These are phyloP conservation scores for Penaeus indicus DNA, from an alignment of 1,140 invertebrate species.

Conservation along the genomic window DNA sequence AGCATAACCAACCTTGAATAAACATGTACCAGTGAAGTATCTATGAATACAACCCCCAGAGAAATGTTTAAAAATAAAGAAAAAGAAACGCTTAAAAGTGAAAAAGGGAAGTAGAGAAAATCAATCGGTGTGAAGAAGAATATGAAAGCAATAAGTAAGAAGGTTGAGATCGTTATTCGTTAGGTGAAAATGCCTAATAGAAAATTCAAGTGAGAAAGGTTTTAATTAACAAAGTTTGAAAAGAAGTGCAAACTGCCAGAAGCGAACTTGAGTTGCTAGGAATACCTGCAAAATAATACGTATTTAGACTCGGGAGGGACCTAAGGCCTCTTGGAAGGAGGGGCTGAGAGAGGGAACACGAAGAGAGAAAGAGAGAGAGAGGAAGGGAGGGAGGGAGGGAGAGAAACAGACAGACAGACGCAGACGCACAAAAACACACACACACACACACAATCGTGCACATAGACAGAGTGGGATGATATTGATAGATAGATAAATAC, in stretches of 20 bases:
- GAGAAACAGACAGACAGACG: no score
- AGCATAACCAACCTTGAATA: no score
- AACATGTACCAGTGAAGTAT: no score
- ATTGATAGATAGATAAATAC: neutral
- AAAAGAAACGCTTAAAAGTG: no score
- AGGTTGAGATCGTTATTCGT: neutral
- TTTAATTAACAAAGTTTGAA: slow-evolving; percentile 58
- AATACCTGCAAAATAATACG: slow-evolving; percentile 2
- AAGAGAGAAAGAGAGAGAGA: slow-evolving; percentile 28
- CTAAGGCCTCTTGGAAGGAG: neutral
- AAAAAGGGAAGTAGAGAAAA: no score
- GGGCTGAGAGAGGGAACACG: neutral
- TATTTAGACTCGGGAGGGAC: slow-evolving; percentile 3
- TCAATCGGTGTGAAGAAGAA: no score
- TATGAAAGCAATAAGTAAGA: no score
- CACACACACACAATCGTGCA: neutral
- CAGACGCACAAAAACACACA: no score
- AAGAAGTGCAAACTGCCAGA: slow-evolving; percentile 37
- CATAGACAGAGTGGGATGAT: neutral
- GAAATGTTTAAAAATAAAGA: no score
- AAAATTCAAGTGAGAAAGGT: slow-evolving; percentile 47
- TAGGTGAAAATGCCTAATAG: slow-evolving; percentile 4
- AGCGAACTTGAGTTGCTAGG: slow-evolving; percentile 19
- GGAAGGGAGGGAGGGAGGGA: slow-evolving; percentile 22
- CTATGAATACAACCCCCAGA: no score